These are phyloP conservation scores for Stratiolaelaps scimitus DNA, from an alignment of 1,140 invertebrate species.

Conservation along the genomic window DNA sequence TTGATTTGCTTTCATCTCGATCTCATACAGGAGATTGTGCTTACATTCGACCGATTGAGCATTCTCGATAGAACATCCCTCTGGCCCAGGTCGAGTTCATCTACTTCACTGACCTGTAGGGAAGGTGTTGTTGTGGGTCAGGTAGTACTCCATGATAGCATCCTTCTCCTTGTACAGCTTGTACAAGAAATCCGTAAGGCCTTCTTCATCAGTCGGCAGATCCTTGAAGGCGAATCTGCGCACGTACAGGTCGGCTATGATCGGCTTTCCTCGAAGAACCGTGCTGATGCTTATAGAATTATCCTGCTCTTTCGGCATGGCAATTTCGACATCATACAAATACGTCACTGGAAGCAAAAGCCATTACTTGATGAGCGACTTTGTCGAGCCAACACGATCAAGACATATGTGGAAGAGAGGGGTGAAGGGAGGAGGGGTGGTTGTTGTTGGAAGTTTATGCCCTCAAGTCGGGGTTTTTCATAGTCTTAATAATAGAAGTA, in stretches of 20 bases:
- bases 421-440: too few species aligned
- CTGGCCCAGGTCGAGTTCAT: not conserved
- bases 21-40: too few species aligned
- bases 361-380: slow-evolving; percentile 22
- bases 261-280: slow-evolving; percentile 59
- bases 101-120: slow-evolving; percentile 1
- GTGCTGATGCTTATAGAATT: slow-evolving; percentile 58
- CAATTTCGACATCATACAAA: slow-evolving; percentile 36
- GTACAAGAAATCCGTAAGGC: slow-evolving; percentile 64
- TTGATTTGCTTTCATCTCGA: too few species aligned
- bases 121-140: slow-evolving; percentile 6
- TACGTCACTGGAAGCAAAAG: slow-evolving; percentile 30
- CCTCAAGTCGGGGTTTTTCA: slow-evolving; percentile 24
- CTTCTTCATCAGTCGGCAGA: slow-evolving; percentile 64
- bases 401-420: too few species aligned
- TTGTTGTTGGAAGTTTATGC: slow-evolving; percentile 53
- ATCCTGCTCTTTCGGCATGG: slow-evolving; percentile 36
- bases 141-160: slow-evolving; percentile 33
- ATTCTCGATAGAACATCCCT: not conserved
- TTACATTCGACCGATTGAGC: too few species aligned
- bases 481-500: too few species aligned
- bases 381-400: not conserved
- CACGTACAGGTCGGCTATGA: slow-evolving; percentile 63
- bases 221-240: slow-evolving; percentile 64
- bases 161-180: slow-evolving; percentile 66